phyloP scores from a whole-genome alignment of 2,888 invertebrate species.

The Phortica magna region DNA sequence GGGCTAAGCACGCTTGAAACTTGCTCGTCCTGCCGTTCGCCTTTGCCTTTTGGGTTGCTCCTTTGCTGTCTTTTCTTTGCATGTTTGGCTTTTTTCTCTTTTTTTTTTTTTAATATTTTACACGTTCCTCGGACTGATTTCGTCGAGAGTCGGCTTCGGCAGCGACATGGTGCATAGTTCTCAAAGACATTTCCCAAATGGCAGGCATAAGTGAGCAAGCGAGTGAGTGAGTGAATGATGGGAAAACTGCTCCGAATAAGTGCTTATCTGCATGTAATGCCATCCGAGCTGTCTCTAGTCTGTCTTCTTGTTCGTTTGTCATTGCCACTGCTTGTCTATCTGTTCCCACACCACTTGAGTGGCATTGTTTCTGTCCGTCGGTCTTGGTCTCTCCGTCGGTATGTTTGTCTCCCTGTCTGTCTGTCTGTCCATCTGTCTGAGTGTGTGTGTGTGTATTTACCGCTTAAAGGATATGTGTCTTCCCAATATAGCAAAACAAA shows the following conservation, averaged over 20 bases:
- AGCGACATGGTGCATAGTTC: constrained; percentile 52
- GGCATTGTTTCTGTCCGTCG: neutral
- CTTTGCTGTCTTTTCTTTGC: constrained; percentile 60
- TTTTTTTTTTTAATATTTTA: neutral
- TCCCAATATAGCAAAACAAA: neutral
- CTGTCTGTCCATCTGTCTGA: neutral
- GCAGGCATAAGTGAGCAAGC: constrained; percentile 18
- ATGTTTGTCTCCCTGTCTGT: neutral
- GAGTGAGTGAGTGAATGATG: constrained; percentile 21
- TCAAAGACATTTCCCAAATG: constrained; percentile 27
- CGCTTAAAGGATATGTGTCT: neutral
- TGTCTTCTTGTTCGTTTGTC: neutral
- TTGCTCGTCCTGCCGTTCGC: constrained; percentile 27
- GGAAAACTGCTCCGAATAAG: constrained; percentile 32
- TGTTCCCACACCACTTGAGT: neutral
- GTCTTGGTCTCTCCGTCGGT: neutral
- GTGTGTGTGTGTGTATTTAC: neutral
- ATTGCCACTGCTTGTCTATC: constrained; percentile 2
- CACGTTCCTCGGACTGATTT: neutral
- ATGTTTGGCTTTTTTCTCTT: neutral
- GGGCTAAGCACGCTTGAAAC: constrained; percentile 54
- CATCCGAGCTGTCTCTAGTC: constrained; percentile 12
- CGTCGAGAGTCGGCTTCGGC: constrained; percentile 11
- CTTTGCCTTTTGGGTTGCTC: neutral
- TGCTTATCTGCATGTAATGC: constrained; percentile 59